Evolutionary conservation across 2,797 vertebrate species (phyloP).

Genomic region (Xenopus petersii): DNA sequence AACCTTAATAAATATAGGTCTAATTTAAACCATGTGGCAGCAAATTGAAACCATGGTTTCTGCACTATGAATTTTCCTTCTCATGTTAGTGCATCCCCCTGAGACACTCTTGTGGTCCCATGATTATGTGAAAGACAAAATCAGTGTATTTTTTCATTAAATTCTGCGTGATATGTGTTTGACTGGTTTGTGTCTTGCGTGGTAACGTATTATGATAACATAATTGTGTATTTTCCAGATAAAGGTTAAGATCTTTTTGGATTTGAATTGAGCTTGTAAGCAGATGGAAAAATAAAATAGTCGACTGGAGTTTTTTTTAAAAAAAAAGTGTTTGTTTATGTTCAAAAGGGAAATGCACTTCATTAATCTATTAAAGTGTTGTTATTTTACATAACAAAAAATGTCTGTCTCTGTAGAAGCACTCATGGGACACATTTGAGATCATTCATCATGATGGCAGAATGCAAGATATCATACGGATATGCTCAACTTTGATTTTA

Average conservation of each 20-base stretch:
- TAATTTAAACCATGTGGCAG: conserved; percentile 88
- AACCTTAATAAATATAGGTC: conserved; percentile 84
- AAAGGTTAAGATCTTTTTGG: conserved; percentile 55
- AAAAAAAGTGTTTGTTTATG: conserved; percentile 40
- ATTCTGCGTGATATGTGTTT: conserved; percentile 61
- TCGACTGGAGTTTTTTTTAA: conserved; percentile 51
- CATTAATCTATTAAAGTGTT: conserved; percentile 13
- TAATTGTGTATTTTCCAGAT: conserved; percentile 51
- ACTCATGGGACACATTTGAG: too few relatives aligned
- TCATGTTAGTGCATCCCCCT: conserved; percentile 82
- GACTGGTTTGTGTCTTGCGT: conserved; percentile 53
- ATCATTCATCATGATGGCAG: too few relatives aligned
- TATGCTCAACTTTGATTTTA: too few relatives aligned
- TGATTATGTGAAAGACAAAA: conserved; percentile 71
- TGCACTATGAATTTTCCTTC: conserved; percentile 84
- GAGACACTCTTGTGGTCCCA: conserved; percentile 72
- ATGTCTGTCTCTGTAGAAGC: too few relatives aligned
- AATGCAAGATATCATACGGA: too few relatives aligned
- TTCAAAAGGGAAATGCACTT: conserved; percentile 42
- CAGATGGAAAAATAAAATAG: conserved; percentile 62
- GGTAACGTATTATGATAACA: conserved; percentile 54
- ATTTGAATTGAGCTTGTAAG: conserved; percentile 59
- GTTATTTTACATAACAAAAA: neutral
- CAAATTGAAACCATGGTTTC: conserved; percentile 88
- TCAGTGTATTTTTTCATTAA: conserved; percentile 71